A percentile compares a stretch with the other conserved stretches of the same genome.
These are phyloP conservation scores for Timema podura DNA, from an alignment of 2,888 invertebrate genomes.

Conservation along the genomic window DNA sequence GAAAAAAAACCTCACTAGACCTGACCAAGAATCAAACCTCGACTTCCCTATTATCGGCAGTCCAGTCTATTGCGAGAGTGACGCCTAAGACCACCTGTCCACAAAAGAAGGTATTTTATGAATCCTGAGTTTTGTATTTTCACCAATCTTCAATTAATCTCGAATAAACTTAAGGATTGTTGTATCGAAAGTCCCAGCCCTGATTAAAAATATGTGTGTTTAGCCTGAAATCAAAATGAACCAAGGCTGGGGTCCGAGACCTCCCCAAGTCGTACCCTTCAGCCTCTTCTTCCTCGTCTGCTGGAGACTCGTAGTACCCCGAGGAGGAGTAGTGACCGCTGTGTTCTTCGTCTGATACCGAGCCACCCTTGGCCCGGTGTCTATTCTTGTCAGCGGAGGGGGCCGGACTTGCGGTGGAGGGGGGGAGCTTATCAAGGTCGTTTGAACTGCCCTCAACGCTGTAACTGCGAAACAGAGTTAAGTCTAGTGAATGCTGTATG, in stretches of 20 bases:
- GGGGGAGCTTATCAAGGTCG: slow-evolving; percentile 19
- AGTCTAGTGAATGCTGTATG: too few relatives aligned
- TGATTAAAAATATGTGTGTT: background rate
- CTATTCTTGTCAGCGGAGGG: background rate
- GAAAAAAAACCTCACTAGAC: too few relatives aligned
- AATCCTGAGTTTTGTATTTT: too few relatives aligned
- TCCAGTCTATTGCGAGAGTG: too few relatives aligned
- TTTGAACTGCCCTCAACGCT: slow-evolving; percentile 37
- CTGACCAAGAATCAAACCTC: too few relatives aligned
- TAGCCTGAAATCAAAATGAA: background rate
- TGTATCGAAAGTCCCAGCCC: too few relatives aligned
- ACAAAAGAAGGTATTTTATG: too few relatives aligned
- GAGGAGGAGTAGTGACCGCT: slow-evolving; percentile 67
- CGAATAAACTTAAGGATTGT: too few relatives aligned
- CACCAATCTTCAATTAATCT: too few relatives aligned
- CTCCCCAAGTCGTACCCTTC: slow-evolving; percentile 41
- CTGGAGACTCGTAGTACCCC: slow-evolving; percentile 70
- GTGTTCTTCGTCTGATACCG: slow-evolving; percentile 37
- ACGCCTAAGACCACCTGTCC: too few relatives aligned
- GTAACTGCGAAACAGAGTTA: slow-evolving; percentile 33
- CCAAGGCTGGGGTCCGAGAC: background rate
- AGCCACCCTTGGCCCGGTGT: background rate
- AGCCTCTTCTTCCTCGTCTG: slow-evolving; percentile 59
- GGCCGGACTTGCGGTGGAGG: background rate
- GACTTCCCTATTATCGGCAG: too few relatives aligned